Evolutionary conservation across 2,888 invertebrate genomes (phyloP), one percentile per base, ranked within the genome.

Genomic region (Mesorhabditis sp.): DNA sequence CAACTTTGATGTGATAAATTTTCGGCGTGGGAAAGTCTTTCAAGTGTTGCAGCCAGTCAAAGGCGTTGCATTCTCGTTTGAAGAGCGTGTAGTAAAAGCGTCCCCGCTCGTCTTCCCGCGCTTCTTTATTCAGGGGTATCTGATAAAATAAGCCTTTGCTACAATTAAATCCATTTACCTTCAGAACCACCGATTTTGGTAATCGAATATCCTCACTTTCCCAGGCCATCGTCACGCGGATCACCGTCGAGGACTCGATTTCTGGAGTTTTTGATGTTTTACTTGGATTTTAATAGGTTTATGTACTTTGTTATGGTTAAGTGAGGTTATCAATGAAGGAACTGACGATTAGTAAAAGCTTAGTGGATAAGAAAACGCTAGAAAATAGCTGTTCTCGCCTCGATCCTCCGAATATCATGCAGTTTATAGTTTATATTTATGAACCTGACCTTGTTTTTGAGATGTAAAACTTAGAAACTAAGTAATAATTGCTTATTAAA

Each of bases 151-250:
- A 28, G 28, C 28, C 28, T 28, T 28, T 28, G 28, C 28, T 28
- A 28, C 1, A 28, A 28, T 28, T 28, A 28, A 28, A 28, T 50
- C 2, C 58, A 50, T 50, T 50, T 50, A 50, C 58, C 58, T 82
- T 82, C 44, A 82, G 69, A 6, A 82, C 79, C 5, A 82, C 80
- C 70, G 77, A 80, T 45, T 73, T 74, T 6, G 82, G 82, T 5
- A 82, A 72, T 10, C 71, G 74, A 6, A 79, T 76, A 45, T 77
- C 73, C 45, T 77, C 69, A 50, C 10, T 13, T 50, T 81, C 81
- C 82, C 82, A 82, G n/a, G 80, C 82, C 62, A 82, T 80, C n/a
- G 82, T 82, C 2, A 82, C 79, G 2, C 78, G 74, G 15, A 82
- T 71, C 2, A 82, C 82, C 5, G 77, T 72, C 6, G 82, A 81